Conservation (phyloP, 2,888 invertebrate genomes). For the Hydroisotoma schaefferi region DNA sequence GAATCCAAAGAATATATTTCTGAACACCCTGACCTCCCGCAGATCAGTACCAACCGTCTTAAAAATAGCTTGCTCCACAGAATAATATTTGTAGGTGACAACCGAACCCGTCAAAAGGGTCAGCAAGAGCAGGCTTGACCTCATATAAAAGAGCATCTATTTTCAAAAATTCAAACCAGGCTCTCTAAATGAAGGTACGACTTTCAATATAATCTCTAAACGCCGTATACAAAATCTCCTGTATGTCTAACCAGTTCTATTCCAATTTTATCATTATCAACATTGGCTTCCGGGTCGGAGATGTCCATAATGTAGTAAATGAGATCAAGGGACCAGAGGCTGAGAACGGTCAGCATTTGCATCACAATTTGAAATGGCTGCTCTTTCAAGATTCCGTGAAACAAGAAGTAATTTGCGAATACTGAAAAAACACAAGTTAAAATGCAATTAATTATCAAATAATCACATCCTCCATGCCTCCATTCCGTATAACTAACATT, state of each 20-base stretch:
- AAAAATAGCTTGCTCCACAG: constrained; percentile 34
- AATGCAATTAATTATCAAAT: neutral
- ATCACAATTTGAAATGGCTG: constrained; percentile 40
- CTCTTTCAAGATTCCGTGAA: constrained; percentile 34
- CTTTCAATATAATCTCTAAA: too few species aligned
- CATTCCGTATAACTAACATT: neutral
- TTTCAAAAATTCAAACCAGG: neutral
- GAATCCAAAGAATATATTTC: constrained; percentile 35
- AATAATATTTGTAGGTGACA: constrained; percentile 31
- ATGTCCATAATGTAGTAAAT: constrained; percentile 28
- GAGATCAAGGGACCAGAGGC: constrained; percentile 31
- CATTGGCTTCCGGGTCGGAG: constrained; percentile 16
- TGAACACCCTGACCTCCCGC: constrained; percentile 27
- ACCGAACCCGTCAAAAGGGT: constrained; percentile 14
- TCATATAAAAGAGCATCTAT: neutral
- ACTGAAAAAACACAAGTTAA: constrained; percentile 14
- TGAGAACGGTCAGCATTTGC: constrained; percentile 29
- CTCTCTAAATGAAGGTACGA: too few species aligned
- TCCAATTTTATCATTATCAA: constrained; percentile 9
- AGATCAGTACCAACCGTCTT: constrained; percentile 32
- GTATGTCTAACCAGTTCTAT: constrained; percentile 23
- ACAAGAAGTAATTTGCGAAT: constrained; percentile 29
- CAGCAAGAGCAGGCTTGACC: neutral
- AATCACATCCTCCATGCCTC: neutral
- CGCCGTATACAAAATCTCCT: too few species aligned